These are phyloP conservation scores for Chromobotia macracanthus DNA, from an alignment of 2,797 vertebrate species.

Conservation along the genomic window DNA sequence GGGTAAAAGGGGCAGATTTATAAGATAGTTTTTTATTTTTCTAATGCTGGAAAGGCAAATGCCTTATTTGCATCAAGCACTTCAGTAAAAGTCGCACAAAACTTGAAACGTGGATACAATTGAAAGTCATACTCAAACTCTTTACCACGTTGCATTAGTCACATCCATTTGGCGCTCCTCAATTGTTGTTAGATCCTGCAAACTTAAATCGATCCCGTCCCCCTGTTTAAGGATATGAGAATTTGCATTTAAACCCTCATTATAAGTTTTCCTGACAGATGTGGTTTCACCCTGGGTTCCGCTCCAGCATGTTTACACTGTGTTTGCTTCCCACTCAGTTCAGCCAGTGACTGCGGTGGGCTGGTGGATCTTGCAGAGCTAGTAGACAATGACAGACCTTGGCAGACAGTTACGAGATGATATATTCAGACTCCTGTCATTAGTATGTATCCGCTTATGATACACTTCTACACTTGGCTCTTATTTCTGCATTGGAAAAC, in stretches of 20 bases:
- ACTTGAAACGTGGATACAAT: conserved; percentile 61
- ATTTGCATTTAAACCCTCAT: conserved; percentile 52
- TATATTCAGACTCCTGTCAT: conserved; percentile 59
- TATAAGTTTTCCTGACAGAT: conserved; percentile 57
- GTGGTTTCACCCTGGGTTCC: conserved; percentile 47
- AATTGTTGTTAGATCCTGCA: conserved; percentile 12
- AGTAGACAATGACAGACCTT: conserved; percentile 57
- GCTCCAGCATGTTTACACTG: conserved; percentile 52
- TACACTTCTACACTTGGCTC: conserved; percentile 45
- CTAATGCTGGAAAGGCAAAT: conserved; percentile 63
- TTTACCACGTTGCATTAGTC: conserved; percentile 27
- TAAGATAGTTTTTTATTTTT: conserved; percentile 51
- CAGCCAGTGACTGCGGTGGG: conserved; percentile 52
- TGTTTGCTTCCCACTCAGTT: conserved; percentile 59
- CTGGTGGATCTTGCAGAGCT: conserved; percentile 48
- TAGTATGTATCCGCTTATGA: conserved; percentile 59
- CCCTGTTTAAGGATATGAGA: conserved; percentile 37
- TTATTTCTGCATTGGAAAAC: conserved; percentile 42
- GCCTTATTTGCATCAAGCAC: conserved; percentile 51
- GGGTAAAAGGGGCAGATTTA: conserved; percentile 6
- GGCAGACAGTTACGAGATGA: conserved; percentile 59
- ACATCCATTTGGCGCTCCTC: not conserved
- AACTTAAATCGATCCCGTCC: conserved; percentile 33
- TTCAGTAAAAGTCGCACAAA: not conserved
- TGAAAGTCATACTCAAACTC: conserved; percentile 57